Base-by-base conservation (phyloP, 2,888 invertebrate species). In the Phaedon cochleariae region DNA sequence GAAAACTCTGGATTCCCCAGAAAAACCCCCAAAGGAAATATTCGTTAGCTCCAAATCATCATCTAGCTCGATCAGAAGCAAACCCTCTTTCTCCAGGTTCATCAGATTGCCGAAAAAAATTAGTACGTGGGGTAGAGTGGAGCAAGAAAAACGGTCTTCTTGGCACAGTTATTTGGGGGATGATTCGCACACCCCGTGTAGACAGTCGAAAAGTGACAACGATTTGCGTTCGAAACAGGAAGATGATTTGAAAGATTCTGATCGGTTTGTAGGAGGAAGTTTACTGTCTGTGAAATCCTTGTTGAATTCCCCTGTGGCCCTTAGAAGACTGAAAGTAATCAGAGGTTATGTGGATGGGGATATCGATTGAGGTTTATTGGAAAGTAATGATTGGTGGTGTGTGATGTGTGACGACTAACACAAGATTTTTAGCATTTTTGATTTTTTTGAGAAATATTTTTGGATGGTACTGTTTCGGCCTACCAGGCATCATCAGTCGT, bases 21-120 rank as follows among this genome's bases (percentile, higher is more conserved):
- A n/a, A n/a, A n/a, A n/a, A n/a, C n/a, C n/a, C n/a, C n/a, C n/a
- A n/a, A 79, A 78, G 71, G 78, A 79, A 69, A 67, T 79, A 29
- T 78, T 79, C 62, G 70, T 80, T 51, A 76, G 80, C 53, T 81
- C 82, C 18, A n/a, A n/a, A n/a, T n/a, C n/a, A n/a, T n/a, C n/a
- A n/a, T n/a, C n/a, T n/a, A n/a, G n/a, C n/a, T n/a, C n/a, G n/a
- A n/a, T n/a, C n/a, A n/a, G n/a, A n/a, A n/a, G n/a, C n/a, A n/a
- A n/a, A n/a, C n/a, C n/a, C n/a, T 61, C 67, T 15, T 31, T 69
- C 29, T 65, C 76, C 46, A 80, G 80, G 67, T 72, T 88, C 64
- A 83, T 88, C 64, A 86, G 86, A 67, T 77, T 88, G 58, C 87
- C 88, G 6, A 84, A 85, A 70, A 88, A 87, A 81, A 80, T 88